These are phyloP conservation scores for Sebastes glaucus DNA, from an alignment of 2,797 vertebrate genomes.

Conservation along the genomic window DNA sequence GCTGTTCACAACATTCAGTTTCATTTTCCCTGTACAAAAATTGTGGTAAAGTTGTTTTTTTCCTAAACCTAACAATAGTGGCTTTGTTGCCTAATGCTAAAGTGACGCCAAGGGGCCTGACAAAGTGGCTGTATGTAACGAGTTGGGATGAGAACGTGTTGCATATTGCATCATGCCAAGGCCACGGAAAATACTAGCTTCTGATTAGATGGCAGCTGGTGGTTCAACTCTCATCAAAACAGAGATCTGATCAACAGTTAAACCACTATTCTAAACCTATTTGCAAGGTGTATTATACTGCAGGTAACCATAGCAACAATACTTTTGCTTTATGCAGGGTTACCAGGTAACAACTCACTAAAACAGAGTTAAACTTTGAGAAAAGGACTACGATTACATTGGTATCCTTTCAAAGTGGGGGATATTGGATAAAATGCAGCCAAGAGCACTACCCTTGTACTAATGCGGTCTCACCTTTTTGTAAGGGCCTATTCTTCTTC, in stretches of 20 bases:
- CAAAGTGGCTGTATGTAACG: not conserved
- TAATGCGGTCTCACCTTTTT: not conserved
- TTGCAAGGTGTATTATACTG: not conserved
- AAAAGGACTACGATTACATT: not conserved
- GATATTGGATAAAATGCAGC: not conserved
- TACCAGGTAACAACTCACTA: not conserved
- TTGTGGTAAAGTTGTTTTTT: too few species aligned
- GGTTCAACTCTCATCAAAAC: not conserved
- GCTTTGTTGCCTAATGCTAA: too few species aligned
- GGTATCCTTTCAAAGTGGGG: not conserved
- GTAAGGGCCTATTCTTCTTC: not conserved
- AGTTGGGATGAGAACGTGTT: not conserved
- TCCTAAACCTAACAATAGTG: too few species aligned
- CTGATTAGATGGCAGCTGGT: not conserved
- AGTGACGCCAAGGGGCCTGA: not conserved
- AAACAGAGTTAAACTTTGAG: not conserved
- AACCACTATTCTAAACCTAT: not conserved
- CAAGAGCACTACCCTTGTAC: too few species aligned
- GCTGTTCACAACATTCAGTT: too few species aligned
- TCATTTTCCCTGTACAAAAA: too few species aligned
- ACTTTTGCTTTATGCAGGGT: not conserved
- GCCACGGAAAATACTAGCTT: not conserved
- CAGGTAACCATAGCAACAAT: conserved; percentile 20
- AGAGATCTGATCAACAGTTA: not conserved
- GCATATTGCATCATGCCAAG: not conserved